A percentile compares a stretch with the other conserved stretches of the same genome.
Conservation (phyloP, 2,888 invertebrate species). For the Deilephila elpenor region DNA sequence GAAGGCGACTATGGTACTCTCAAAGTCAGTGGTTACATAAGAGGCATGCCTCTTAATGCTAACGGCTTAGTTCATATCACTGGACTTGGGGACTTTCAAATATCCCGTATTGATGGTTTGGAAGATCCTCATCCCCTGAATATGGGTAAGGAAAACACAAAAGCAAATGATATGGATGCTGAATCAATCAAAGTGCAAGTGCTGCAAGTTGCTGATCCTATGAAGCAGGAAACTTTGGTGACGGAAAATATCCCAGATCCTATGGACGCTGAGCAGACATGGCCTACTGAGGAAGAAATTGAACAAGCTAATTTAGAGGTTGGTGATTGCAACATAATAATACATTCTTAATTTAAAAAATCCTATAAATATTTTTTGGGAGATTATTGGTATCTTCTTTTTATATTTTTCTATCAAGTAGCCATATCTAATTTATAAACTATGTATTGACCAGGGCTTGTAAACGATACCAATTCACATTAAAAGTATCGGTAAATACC, state of each 20-base stretch:
- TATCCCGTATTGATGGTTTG: conserved; percentile 90
- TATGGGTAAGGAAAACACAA: conserved; percentile 78
- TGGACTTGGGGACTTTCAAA: conserved; percentile 97
- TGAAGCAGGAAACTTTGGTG: conserved; percentile 89
- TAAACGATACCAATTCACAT: no score
- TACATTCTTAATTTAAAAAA: neutral
- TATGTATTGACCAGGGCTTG: neutral
- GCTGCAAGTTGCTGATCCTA: conserved; percentile 86
- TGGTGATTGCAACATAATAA: conserved; percentile 25
- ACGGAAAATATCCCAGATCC: conserved; percentile 93
- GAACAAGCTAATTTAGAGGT: conserved; percentile 87
- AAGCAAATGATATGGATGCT: conserved; percentile 73
- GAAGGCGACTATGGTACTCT: conserved; percentile 86
- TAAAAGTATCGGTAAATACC: no score
- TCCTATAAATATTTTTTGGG: neutral
- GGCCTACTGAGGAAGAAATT: conserved; percentile 97
- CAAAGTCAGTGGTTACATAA: conserved; percentile 93
- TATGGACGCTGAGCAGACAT: conserved; percentile 98
- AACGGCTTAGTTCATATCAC: conserved; percentile 96
- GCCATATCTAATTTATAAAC: neutral
- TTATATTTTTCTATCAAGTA: neutral
- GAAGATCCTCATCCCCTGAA: conserved; percentile 88
- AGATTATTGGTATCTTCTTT: neutral
- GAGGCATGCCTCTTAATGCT: conserved; percentile 92
- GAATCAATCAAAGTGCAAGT: conserved; percentile 72